These are phyloP conservation scores for Anarhynchus alexandrinus DNA, from an alignment of 2,113 vertebrate species.

Conservation along the genomic window DNA sequence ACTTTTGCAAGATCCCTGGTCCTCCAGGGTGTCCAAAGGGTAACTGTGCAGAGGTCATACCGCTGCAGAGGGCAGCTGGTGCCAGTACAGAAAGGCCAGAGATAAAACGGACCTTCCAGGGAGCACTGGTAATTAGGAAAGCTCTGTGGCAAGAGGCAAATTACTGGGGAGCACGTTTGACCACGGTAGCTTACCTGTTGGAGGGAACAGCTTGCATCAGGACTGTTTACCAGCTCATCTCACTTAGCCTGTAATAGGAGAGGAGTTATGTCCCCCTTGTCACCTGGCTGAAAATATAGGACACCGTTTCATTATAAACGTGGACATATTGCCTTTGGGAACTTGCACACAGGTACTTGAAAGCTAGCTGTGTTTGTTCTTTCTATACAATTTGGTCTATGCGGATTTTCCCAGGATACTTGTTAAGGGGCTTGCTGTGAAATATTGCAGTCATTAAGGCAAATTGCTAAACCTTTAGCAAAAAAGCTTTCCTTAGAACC, in stretches of 20 bases:
- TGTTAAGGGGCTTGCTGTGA: conserved; percentile 18
- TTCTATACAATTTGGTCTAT: accelerated
- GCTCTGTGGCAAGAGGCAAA: not conserved
- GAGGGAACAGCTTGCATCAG: not conserved
- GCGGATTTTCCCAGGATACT: not conserved
- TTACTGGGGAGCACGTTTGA: not conserved
- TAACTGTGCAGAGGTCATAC: not conserved
- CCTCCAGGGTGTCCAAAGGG: accelerated
- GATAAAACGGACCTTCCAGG: not conserved
- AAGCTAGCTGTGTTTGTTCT: not conserved
- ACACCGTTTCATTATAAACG: not conserved
- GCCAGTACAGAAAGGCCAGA: not conserved
- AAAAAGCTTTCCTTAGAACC: conserved; percentile 4
- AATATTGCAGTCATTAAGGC: conserved; percentile 23
- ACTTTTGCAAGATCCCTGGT: not conserved
- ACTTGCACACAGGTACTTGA: not conserved
- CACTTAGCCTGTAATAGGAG: not conserved
- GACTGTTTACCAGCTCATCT: not conserved
- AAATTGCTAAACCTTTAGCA: conserved; percentile 10
- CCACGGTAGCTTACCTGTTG: accelerated
- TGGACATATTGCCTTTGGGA: not conserved
- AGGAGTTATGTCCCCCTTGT: not conserved
- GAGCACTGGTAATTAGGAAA: not conserved
- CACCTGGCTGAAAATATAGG: not conserved
- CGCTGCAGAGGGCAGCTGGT: not conserved